Percentiles rank a stretch among this genome's conserved stretches.
Evolutionary conservation across 2,888 invertebrate species (phyloP).

Genomic region (Globia sparganii): DNA sequence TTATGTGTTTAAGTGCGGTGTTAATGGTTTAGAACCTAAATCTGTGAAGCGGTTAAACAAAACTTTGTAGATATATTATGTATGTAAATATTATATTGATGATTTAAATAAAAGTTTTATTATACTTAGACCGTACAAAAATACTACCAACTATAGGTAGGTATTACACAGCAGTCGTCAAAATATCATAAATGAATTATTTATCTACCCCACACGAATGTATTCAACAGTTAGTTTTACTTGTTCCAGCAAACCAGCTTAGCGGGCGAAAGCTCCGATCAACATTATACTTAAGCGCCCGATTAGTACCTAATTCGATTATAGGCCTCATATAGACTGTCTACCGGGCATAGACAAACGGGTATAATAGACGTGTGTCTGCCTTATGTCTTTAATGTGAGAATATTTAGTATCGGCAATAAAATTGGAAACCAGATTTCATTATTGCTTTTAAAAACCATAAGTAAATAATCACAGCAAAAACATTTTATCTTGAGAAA

Average conservation of each 20-base stretch:
- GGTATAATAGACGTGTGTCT: background rate
- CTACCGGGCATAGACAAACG: background rate
- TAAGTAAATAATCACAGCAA: no score
- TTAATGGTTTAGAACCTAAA: slow-evolving; percentile 1
- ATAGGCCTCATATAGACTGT: slow-evolving; percentile 20
- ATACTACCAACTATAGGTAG: no score
- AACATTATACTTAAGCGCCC: slow-evolving; percentile 42
- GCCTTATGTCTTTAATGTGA: background rate
- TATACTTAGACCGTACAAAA: no score
- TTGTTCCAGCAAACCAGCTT: slow-evolving; percentile 31
- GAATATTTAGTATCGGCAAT: background rate
- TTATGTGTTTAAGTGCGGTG: slow-evolving; percentile 4
- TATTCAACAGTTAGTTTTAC: slow-evolving; percentile 22
- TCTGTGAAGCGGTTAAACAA: background rate
- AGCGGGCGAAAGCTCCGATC: slow-evolving; percentile 27
- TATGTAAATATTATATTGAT: no score
- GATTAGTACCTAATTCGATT: slow-evolving; percentile 43
- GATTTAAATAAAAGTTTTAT: background rate
- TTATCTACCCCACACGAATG: background rate
- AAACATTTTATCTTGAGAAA: no score
- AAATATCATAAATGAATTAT: background rate
- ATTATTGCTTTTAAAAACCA: background rate
- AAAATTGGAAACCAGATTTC: background rate
- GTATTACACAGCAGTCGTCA: background rate
- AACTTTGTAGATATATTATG: background rate